phyloP scores from a whole-genome alignment of 2,888 invertebrate species.

The Cryptus armator region DNA sequence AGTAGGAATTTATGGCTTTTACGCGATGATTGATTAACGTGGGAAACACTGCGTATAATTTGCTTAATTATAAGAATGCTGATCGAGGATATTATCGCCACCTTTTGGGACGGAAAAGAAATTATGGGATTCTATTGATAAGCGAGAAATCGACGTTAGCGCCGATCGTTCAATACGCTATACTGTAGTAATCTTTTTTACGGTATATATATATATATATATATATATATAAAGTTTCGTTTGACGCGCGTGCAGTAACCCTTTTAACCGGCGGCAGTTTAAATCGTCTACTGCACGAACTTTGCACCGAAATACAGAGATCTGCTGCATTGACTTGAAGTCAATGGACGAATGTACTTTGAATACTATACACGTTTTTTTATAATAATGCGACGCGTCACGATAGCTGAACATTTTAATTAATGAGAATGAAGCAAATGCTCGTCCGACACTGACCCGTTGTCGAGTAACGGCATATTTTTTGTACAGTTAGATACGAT shows the following conservation, averaged over 20 bases:
- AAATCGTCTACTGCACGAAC: background rate
- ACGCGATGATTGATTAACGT: background rate
- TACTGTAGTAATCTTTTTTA: background rate
- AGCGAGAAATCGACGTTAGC: background rate
- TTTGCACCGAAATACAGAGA: constrained; percentile 1
- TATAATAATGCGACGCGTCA: constrained; percentile 34
- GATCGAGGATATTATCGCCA: background rate
- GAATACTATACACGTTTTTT: constrained; percentile 12
- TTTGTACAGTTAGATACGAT: constrained; percentile 25
- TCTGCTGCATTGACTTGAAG: background rate
- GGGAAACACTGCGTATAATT: background rate
- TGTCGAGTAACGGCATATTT: constrained; percentile 10
- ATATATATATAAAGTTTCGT: no score
- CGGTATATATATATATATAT: no score
- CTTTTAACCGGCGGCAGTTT: background rate
- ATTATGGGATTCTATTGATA: background rate
- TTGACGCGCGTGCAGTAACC: background rate
- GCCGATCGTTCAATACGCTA: background rate
- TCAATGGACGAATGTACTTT: background rate
- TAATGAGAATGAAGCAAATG: constrained; percentile 23
- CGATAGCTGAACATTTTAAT: constrained; percentile 29
- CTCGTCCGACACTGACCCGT: background rate
- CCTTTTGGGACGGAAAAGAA: background rate
- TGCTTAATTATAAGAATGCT: background rate
- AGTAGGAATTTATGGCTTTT: background rate